Evolutionary conservation across 2,888 invertebrate species (phyloP), one percentile per base, ranked within the genome.

Genomic region (Gryllus longicercus): DNA sequence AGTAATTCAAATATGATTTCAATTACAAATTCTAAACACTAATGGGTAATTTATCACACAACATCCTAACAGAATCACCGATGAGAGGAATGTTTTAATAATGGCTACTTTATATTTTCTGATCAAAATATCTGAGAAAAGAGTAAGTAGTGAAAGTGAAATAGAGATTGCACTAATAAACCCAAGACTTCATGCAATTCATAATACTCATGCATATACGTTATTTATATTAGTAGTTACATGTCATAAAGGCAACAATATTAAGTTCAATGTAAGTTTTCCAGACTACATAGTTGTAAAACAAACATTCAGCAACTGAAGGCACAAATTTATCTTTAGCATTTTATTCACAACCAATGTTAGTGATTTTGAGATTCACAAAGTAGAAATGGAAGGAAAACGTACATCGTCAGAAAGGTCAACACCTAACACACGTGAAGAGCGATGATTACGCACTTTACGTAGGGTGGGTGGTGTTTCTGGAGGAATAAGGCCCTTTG

Each of bases 401-500:
- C 63, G 63, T 63, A 89, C 89, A 84, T 89, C 89, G 82, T 86
- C 86, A 50, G 84, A 83, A 51, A 85, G 85, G 82, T 87, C 86
- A 83, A 87, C 84, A 78, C 86, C 86, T 82, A 86, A 83, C 16
- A 87, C 83, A 11, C 85, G 86, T 38, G 89, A 86, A 83, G 87
- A 88, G 82, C 86, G 86, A 74, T 88, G 84, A 82, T 88, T 88
- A 49, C 88, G 85, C 23, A 85, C 85, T 84, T 89, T 79, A 81
- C 91, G 87, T 82, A 90, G 86, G n/a, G 88, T 86, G 2, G 91
- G 91, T 1, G 92, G 91, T 4, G 91, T 91, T 86, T 91, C 92
- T 10, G 90, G 90, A 16, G 90, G 90, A 78, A 90, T 88, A 8
- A 87, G 84, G 11, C 89, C 89, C 85, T 91, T 91, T 49, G 90